Evolutionary conservation across 2,797 vertebrate species (phyloP).

Genomic region (Sebastes dallii): DNA sequence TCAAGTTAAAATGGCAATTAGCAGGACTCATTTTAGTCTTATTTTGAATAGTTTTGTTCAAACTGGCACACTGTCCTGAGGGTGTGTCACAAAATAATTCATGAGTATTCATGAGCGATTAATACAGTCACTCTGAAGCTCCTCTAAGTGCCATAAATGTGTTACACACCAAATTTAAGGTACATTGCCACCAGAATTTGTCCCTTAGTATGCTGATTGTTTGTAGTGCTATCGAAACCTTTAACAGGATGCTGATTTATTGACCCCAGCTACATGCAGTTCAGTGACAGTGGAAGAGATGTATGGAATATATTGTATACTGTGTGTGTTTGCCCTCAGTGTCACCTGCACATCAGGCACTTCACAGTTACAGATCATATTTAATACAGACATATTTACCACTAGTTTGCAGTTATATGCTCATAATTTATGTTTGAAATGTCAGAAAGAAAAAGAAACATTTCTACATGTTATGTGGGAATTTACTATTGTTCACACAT

Average conservation of each 20-base stretch:
- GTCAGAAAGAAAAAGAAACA: background rate
- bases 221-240: background rate
- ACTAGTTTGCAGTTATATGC: background rate
- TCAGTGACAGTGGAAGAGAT: conserved; percentile 18
- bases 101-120: conserved; percentile 9
- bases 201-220: background rate
- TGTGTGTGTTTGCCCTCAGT: background rate
- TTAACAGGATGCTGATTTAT: background rate
- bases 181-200: background rate
- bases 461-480: background rate
- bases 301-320: background rate
- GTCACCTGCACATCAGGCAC: background rate
- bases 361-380: background rate
- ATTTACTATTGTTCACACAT: background rate
- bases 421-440: background rate
- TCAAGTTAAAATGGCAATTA: conserved; percentile 14
- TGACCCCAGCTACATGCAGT: background rate
- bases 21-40: background rate
- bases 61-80: conserved; percentile 10
- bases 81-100: conserved; percentile 27
- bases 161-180: background rate
- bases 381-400: background rate
- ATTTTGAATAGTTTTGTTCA: conserved; percentile 14
- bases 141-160: background rate
- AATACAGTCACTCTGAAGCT: background rate